Evolutionary conservation across 2,113 vertebrate genomes (phyloP).

Genomic region (Poecilia latipinna): DNA sequence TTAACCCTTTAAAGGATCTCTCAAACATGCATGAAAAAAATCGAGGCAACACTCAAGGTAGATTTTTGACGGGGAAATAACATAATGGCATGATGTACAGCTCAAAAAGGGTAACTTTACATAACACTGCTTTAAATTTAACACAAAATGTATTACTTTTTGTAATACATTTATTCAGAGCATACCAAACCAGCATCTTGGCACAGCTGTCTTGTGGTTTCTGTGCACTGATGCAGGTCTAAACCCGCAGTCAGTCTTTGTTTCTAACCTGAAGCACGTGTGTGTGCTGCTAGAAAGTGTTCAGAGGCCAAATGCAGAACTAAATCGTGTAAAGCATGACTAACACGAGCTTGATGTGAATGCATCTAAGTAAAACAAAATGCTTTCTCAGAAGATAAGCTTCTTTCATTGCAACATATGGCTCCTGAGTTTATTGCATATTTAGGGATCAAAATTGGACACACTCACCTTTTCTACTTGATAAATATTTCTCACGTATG

Average conservation of each 20-base stretch:
- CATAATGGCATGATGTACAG: too few relatives aligned
- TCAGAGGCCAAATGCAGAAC: conserved; percentile 49
- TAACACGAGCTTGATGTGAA: conserved; percentile 44
- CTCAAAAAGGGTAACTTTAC: too few relatives aligned
- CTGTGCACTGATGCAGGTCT: conserved; percentile 41
- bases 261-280: conserved; percentile 69
- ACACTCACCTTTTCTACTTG: not conserved
- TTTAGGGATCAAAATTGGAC: not conserved
- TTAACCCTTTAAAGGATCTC: too few relatives aligned
- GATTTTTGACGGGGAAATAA: too few relatives aligned
- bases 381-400: not conserved
- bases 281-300: conserved; percentile 42
- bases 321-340: conserved; percentile 48
- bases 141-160: too few relatives aligned
- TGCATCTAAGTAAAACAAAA: conserved; percentile 49
- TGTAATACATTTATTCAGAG: conserved; percentile 3
- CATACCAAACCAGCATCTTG: conserved; percentile 51
- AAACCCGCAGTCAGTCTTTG: conserved; percentile 58
- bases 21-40: too few relatives aligned
- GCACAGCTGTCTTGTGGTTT: conserved; percentile 58
- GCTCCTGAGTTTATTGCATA: not conserved
- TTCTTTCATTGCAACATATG: not conserved
- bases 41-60: too few relatives aligned
- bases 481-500: not conserved
- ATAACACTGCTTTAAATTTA: not conserved